These are phyloP conservation scores for Tiliacea citrago DNA, from an alignment of 2,888 invertebrate genomes.

Conservation along the genomic window DNA sequence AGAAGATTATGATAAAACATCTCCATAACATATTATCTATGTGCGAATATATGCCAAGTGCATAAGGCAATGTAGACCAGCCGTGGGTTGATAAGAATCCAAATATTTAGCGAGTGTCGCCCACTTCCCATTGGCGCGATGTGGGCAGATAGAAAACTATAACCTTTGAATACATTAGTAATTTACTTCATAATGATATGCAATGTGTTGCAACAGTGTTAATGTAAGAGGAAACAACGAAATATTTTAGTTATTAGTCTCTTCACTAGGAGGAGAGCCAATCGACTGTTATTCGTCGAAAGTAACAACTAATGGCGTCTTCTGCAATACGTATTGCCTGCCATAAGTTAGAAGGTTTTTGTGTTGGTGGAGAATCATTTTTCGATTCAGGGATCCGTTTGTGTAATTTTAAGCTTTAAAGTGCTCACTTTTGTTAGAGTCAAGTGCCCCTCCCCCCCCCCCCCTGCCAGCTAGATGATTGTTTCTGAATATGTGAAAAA, in stretches of 20 bases:
- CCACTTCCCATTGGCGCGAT: slow-evolving; percentile 72
- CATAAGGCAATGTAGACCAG: slow-evolving; percentile 80
- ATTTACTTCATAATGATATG: slow-evolving; percentile 49
- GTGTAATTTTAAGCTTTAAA: too few relatives aligned
- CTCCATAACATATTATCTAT: slow-evolving; percentile 20
- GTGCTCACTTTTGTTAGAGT: too few relatives aligned
- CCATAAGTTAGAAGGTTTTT: too few relatives aligned
- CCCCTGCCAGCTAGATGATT: too few relatives aligned
- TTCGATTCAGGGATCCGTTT: too few relatives aligned
- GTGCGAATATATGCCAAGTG: slow-evolving; percentile 61
- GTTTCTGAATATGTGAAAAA: too few relatives aligned
- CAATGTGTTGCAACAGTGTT: slow-evolving; percentile 40
- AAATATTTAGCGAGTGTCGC: slow-evolving; percentile 79
- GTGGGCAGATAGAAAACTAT: slow-evolving; percentile 77
- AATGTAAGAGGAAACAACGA: slow-evolving; percentile 37
- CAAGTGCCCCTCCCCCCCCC: too few relatives aligned
- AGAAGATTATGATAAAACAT: slow-evolving; percentile 13
- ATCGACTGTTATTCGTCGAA: not conserved
- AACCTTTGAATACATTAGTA: slow-evolving; percentile 71
- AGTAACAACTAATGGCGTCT: not conserved
- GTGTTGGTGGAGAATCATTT: too few relatives aligned
- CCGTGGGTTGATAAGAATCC: slow-evolving; percentile 76
- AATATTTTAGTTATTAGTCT: slow-evolving; percentile 33
- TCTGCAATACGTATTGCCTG: not conserved
- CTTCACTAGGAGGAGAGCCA: not conserved